phyloP scores from a whole-genome alignment of 1,140 invertebrate species.

The Leptinotarsa undecemlineata region DNA sequence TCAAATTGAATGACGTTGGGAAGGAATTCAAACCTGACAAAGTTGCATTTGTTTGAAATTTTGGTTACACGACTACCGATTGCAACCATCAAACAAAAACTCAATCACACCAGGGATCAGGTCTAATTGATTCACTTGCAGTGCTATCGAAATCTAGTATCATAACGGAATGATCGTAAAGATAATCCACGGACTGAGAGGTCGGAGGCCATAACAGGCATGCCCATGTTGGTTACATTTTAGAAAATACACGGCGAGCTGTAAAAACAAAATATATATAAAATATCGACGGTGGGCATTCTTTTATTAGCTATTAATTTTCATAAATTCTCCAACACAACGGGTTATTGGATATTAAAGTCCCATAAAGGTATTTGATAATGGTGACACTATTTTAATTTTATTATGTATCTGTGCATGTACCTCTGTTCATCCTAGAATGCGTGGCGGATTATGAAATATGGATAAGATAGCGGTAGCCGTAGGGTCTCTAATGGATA shows the following conservation, averaged over 20 bases:
- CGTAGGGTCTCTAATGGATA: background rate
- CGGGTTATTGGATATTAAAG: slow-evolving; percentile 40
- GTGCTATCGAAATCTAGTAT: background rate
- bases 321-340: slow-evolving; percentile 39
- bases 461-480: slow-evolving; percentile 17
- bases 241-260: slow-evolving; percentile 6
- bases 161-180: background rate
- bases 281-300: slow-evolving; percentile 28
- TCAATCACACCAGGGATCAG: too few relatives aligned
- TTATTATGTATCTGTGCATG: slow-evolving; percentile 30
- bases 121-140: background rate
- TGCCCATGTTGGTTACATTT: slow-evolving; percentile 25
- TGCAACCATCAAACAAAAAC: too few relatives aligned
- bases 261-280: slow-evolving; percentile 33
- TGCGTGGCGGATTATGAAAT: slow-evolving; percentile 25
- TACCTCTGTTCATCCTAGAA: background rate
- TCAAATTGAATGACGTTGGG: too few relatives aligned
- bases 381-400: slow-evolving; percentile 40
- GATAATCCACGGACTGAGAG: background rate
- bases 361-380: slow-evolving; percentile 37
- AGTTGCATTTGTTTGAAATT: too few relatives aligned
- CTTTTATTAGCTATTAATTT: slow-evolving; percentile 42
- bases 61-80: too few relatives aligned
- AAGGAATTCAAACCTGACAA: too few relatives aligned
- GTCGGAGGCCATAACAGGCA: background rate